Evolutionary conservation across 2,888 invertebrate species (phyloP), one percentile per base, ranked within the genome.

Genomic region (Apantesis nais): DNA sequence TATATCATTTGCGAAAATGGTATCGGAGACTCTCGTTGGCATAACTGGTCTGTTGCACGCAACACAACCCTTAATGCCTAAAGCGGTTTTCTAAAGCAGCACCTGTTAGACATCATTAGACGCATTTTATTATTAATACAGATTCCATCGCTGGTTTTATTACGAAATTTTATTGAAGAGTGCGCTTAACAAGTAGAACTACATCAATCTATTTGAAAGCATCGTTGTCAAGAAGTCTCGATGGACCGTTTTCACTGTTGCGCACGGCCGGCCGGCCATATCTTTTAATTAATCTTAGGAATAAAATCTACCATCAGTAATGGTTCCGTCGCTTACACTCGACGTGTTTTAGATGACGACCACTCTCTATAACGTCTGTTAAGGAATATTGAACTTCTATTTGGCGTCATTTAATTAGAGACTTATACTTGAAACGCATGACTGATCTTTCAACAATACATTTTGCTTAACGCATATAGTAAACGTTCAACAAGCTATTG

Each of bases 271-370:
- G 83, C 84, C 86, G 84, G 82, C 83, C 86, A 82, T 94, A 94
- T 94, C 94, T 92, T 94, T 93, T 94, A 94, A 94, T 94, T 94
- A 93, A 94, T 94, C 93, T 93, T 72, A 85, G 89, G 89, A 91
- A 90, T 91, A 92, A 90, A 91, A 93, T 93, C 89, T 91, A 86
- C 83, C 85, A 85, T 86, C 87, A 78, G 87, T 91, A 91, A 90
- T 90, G 86, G 89, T 90, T 89, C 86, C 86, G 87, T 89, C 87
- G 85, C 85, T 87, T 86, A 87, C 83, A 85, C 78, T 83, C 80
- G 83, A 83, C 83, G 81, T 77, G 81, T 80, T 82, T 90, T 85
- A 62, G n/a, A 65, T 60, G 63, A 64, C 87, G 85, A 85, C 86
- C 86, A 85, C 87, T 87, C 73, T 71, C 81, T 73, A 62, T 67